Percentiles rank a stretch among this genome's conserved stretches.
Conservation (phyloP, 2,113 vertebrate species). For the Elanus axillaris region DNA sequence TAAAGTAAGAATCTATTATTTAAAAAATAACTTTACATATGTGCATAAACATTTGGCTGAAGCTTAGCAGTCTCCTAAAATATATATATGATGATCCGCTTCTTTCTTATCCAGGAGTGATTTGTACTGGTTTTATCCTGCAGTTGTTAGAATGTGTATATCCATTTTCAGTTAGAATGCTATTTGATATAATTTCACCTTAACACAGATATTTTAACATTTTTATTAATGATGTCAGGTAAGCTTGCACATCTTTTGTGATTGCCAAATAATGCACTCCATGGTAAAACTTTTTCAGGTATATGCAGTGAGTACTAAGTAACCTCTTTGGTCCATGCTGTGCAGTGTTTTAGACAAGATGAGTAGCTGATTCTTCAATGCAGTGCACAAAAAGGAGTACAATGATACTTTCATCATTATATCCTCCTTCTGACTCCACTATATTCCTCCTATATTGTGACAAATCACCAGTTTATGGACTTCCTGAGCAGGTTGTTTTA, state of each 20-base stretch:
- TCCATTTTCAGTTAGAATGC: background rate
- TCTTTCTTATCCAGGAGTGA: background rate
- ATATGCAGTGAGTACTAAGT: background rate
- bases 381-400: background rate
- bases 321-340: background rate
- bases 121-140: background rate
- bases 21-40: background rate
- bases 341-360: background rate
- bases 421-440: background rate
- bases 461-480: background rate
- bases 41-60: background rate
- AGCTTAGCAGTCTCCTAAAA: background rate
- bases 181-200: background rate
- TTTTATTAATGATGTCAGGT: background rate
- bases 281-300: background rate
- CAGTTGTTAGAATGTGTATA: background rate
- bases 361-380: background rate
- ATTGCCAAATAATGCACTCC: background rate
- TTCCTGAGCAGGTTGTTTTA: background rate
- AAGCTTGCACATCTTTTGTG: background rate
- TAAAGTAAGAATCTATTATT: background rate
- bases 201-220: background rate
- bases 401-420: background rate
- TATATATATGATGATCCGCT: background rate
- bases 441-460: background rate